Evolutionary conservation across 2,113 vertebrate species (phyloP).

Genomic region (Calypte anna): DNA sequence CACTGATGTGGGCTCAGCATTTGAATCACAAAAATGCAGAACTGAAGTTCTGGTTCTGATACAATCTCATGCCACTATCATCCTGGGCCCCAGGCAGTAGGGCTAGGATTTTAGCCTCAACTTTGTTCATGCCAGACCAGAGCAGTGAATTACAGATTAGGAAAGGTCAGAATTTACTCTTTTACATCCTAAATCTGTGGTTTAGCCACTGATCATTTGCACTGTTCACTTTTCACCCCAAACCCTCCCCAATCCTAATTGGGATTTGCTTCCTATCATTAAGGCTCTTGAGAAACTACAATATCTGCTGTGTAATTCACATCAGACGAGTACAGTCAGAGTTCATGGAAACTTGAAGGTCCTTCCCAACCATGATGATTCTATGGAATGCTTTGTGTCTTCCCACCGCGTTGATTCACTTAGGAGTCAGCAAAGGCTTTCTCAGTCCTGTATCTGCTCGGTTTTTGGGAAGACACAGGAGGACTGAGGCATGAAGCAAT

Average conservation of each 20-base stretch:
- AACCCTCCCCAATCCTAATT: background rate
- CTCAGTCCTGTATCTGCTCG: background rate
- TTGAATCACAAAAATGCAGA: slow-evolving; percentile 23
- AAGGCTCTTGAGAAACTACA: background rate
- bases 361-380: too few relatives aligned
- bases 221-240: background rate
- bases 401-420: background rate
- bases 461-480: background rate
- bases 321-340: background rate
- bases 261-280: background rate
- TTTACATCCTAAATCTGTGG: background rate
- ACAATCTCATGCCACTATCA: background rate
- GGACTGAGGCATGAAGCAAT: slow-evolving; percentile 15
- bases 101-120: background rate
- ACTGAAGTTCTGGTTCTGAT: background rate
- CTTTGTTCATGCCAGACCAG: background rate
- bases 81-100: background rate
- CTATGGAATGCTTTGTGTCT: background rate
- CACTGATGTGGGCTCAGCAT: background rate
- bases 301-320: background rate
- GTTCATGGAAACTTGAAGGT: background rate
- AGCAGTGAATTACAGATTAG: background rate
- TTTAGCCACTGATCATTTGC: background rate
- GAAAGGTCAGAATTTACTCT: background rate
- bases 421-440: background rate